Percentiles rank a stretch among this genome's conserved stretches.
Conservation (phyloP, 2,113 vertebrate genomes). For the Coptodon bakossiorum region DNA sequence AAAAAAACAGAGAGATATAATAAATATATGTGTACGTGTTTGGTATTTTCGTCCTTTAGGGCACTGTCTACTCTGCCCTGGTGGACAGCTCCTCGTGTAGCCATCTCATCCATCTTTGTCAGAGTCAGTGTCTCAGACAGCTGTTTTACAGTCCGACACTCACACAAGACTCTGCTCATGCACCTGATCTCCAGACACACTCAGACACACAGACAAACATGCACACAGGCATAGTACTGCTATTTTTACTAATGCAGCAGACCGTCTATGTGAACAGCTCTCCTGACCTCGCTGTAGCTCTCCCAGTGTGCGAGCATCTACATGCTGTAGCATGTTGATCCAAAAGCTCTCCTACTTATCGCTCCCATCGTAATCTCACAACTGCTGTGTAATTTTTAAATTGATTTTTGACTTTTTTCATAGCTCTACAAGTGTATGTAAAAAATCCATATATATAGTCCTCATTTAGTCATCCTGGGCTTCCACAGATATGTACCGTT, state of each 20-base stretch:
- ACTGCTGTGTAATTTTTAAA: neutral
- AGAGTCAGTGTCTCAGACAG: conserved; percentile 56
- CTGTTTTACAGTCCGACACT: conserved; percentile 61
- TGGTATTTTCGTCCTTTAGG: neutral
- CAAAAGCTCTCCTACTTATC: neutral
- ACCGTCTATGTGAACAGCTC: conserved; percentile 11
- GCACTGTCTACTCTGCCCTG: neutral
- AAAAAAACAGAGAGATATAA: neutral
- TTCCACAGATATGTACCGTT: neutral
- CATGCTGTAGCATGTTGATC: neutral
- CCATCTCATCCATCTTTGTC: conserved; percentile 65
- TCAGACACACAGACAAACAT: neutral
- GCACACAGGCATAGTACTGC: neutral
- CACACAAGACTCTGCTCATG: conserved; percentile 35
- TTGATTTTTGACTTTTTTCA: neutral
- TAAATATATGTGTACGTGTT: neutral
- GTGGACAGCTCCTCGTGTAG: conserved; percentile 29
- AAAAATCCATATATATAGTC: neutral
- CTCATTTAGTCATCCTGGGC: neutral
- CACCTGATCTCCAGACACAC: conserved; percentile 34
- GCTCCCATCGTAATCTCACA: neutral
- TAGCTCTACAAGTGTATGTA: neutral
- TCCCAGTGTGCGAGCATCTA: neutral
- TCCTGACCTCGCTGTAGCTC: neutral
- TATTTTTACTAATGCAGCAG: conserved; percentile 32